Percentiles rank a stretch among this genome's conserved stretches.
These are phyloP conservation scores for Crocidura indochinensis DNA, from an alignment of 2,797 vertebrate genomes.

Conservation along the genomic window DNA sequence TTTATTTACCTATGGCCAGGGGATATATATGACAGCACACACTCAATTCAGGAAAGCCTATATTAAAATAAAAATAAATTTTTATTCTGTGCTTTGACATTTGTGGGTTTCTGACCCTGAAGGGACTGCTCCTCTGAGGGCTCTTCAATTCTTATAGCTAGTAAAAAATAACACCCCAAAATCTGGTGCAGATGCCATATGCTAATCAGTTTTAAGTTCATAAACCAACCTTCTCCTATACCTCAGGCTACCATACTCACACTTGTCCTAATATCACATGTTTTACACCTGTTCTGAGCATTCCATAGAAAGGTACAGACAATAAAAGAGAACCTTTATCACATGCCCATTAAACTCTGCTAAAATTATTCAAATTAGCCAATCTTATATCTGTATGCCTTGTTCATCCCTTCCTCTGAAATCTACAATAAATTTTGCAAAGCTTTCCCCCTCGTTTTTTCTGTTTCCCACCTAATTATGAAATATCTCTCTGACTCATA, in stretches of 20 bases:
- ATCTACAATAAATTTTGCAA: neutral
- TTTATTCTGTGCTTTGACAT: neutral
- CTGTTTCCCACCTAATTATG: neutral
- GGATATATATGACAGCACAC: neutral
- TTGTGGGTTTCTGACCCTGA: neutral
- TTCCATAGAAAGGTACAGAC: neutral
- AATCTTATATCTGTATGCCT: neutral
- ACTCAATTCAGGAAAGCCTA: neutral
- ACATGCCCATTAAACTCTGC: neutral
- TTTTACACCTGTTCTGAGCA: neutral
- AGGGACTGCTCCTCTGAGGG: too few relatives aligned
- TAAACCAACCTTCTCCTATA: neutral
- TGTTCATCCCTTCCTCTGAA: neutral
- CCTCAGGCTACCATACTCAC: neutral
- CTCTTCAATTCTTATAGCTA: neutral
- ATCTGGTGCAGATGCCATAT: neutral
- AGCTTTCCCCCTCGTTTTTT: neutral
- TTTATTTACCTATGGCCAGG: neutral
- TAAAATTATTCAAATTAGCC: neutral
- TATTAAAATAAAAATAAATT: too few relatives aligned
- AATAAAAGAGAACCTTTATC: neutral
- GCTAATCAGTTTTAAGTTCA: neutral
- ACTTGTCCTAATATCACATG: neutral
- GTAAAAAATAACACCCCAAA: neutral
- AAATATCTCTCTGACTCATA: too few relatives aligned